phyloP scores from a whole-genome alignment of 2,888 invertebrate genomes.

The Serrognathus titanus region DNA sequence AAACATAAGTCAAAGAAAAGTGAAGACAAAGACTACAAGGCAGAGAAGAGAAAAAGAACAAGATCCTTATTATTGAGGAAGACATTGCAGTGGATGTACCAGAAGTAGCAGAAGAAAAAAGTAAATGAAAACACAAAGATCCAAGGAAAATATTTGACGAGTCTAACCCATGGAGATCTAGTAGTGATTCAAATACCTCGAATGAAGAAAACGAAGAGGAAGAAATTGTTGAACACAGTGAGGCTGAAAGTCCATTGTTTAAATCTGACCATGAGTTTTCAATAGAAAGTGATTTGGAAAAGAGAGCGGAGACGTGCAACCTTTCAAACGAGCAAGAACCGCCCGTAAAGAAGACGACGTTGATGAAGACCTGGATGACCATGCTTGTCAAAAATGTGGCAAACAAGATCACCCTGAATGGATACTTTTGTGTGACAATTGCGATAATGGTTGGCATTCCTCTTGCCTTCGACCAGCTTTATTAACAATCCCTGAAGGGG shows the following conservation, averaged over 20 bases:
- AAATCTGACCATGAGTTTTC: slow-evolving; percentile 92
- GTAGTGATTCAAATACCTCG: slow-evolving; percentile 53
- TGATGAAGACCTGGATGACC: slow-evolving; percentile 56
- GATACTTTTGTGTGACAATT: slow-evolving; percentile 93
- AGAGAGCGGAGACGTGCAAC: slow-evolving; percentile 67
- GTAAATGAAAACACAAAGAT: slow-evolving; percentile 36
- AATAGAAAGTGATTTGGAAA: slow-evolving; percentile 83
- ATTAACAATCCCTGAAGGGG: slow-evolving; percentile 92
- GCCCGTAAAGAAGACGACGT: slow-evolving; percentile 63
- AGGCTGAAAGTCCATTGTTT: slow-evolving; percentile 50
- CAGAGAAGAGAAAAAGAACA: slow-evolving; percentile 39
- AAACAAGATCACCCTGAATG: slow-evolving; percentile 94
- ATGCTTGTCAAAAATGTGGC: slow-evolving; percentile 85
- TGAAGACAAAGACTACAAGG: slow-evolving; percentile 35
- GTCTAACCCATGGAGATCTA: slow-evolving; percentile 58
- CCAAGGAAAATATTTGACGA: slow-evolving; percentile 49
- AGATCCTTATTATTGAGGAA: slow-evolving; percentile 42
- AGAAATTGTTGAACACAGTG: slow-evolving; percentile 42
- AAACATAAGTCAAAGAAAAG: slow-evolving; percentile 40
- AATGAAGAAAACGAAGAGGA: slow-evolving; percentile 47
- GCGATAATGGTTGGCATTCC: slow-evolving; percentile 97
- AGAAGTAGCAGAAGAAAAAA: slow-evolving; percentile 46
- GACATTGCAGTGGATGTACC: slow-evolving; percentile 38
- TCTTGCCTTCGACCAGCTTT: slow-evolving; percentile 90
- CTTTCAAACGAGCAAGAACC: slow-evolving; percentile 79